Evolutionary conservation across 53 echinoderm and acorn worm species (phyloP).

Genomic region (Hippasteria phrygiana): DNA sequence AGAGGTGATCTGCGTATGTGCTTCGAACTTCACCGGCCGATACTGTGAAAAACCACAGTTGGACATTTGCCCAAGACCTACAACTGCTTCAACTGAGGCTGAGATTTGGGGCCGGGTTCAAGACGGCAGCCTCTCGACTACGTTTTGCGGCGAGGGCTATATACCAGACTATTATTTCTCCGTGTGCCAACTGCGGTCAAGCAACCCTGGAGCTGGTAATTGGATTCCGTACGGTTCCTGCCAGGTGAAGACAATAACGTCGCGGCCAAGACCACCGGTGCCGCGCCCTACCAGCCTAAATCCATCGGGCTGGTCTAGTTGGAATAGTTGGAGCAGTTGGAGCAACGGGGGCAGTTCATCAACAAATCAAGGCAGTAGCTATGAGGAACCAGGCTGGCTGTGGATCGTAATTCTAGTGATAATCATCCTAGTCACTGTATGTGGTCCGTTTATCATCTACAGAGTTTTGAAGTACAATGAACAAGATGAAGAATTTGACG

Average conservation of each 20-base stretch:
- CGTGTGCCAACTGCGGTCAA: not conserved
- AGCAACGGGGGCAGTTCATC: not conserved
- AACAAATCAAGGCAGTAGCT: no score
- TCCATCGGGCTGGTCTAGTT: conserved; percentile 5
- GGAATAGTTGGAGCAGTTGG: conserved; percentile 16
- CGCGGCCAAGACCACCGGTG: not conserved
- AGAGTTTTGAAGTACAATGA: conserved; percentile 15
- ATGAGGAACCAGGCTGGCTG: no score
- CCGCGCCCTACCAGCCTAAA: no score
- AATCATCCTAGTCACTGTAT: no score
- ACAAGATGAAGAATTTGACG: not conserved
- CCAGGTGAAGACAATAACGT: not conserved
- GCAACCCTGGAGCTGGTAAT: not conserved
- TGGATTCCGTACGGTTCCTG: conserved; percentile 21
- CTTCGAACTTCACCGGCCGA: conserved; percentile 7
- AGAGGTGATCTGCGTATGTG: not conserved
- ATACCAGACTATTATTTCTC: conserved; percentile 10
- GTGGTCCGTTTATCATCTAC: conserved; percentile 30
- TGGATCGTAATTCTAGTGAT: no score
- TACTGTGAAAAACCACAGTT: not conserved
- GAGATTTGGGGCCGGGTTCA: not conserved
- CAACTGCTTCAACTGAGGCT: not conserved
- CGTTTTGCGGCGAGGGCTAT: conserved; percentile 6
- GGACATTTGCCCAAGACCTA: not conserved
- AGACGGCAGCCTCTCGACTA: not conserved